Percentiles rank a stretch among this genome's conserved stretches.
These are phyloP conservation scores for Chloroclystis v-ata DNA, from an alignment of 2,888 invertebrate species.

Conservation along the genomic window DNA sequence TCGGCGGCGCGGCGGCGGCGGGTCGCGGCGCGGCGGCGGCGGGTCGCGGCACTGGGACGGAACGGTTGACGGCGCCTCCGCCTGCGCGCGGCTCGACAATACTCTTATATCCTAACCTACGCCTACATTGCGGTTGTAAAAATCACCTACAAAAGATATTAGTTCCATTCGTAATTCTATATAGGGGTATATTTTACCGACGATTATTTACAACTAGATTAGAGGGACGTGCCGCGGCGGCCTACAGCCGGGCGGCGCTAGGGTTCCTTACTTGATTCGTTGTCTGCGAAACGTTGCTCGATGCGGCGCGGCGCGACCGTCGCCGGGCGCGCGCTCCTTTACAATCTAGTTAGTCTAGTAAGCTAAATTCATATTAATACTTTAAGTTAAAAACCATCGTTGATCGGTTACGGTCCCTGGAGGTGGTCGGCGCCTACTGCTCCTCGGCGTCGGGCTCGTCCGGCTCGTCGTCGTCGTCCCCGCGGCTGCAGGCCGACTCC, in stretches of 20 bases:
- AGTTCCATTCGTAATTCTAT: constrained; percentile 77
- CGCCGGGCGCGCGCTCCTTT: constrained; percentile 46
- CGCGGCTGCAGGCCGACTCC: constrained; percentile 93
- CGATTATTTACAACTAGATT: constrained; percentile 68
- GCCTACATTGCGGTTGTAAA: constrained; percentile 78
- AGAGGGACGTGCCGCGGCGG: constrained; percentile 70
- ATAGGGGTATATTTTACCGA: constrained; percentile 75
- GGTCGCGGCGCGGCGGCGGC: constrained; percentile 37
- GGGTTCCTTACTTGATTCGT: constrained; percentile 63
- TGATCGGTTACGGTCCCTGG: constrained; percentile 68
- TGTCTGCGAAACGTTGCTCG: constrained; percentile 78
- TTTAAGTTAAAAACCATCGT: constrained; percentile 68
- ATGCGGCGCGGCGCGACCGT: constrained; percentile 53
- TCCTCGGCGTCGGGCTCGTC: constrained; percentile 36
- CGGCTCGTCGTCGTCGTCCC: constrained; percentile 74
- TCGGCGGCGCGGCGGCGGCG: constrained; percentile 43
- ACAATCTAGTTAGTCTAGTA: constrained; percentile 59
- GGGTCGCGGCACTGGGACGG: constrained; percentile 71
- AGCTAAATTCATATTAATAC: constrained; percentile 77
- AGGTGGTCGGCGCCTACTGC: constrained; percentile 35
- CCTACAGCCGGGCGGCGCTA: constrained; percentile 63
- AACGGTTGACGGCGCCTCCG: constrained; percentile 65
- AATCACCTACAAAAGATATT: constrained; percentile 80
- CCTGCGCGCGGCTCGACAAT: constrained; percentile 56
- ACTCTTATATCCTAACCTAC: constrained; percentile 60